These are phyloP conservation scores for Congeria kusceri DNA, from an alignment of 2,888 invertebrate species.

Conservation along the genomic window DNA sequence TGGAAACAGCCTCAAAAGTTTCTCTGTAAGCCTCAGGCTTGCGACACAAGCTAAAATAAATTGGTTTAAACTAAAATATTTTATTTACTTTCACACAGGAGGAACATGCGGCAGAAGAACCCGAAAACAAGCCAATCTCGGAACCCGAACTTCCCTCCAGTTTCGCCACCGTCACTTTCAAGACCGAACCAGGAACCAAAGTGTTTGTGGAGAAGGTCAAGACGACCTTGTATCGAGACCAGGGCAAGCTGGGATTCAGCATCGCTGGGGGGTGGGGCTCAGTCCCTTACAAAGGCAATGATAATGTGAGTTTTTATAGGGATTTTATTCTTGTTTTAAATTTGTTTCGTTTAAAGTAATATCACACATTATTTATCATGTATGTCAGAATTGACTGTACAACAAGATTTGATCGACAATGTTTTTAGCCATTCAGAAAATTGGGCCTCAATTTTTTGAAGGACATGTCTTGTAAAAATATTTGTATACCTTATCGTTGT, in stretches of 20 bases:
- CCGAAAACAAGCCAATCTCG: constrained; percentile 41
- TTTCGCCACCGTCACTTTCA: constrained; percentile 80
- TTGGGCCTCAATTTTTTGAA: too few species aligned
- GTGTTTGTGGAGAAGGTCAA: constrained; percentile 88
- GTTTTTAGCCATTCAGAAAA: too few species aligned
- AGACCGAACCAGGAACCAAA: constrained; percentile 81
- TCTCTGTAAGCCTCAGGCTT: too few species aligned
- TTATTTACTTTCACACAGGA: neutral
- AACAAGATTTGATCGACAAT: too few species aligned
- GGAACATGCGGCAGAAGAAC: constrained; percentile 55
- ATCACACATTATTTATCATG: too few species aligned
- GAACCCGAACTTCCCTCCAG: constrained; percentile 53
- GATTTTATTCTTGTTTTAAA: too few species aligned
- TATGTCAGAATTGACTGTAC: too few species aligned
- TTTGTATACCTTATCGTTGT: too few species aligned
- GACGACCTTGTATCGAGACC: constrained; percentile 96
- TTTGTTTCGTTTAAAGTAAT: too few species aligned
- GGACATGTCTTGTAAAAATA: too few species aligned
- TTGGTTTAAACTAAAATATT: neutral
- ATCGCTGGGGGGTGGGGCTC: constrained; percentile 97
- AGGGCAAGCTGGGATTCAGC: constrained; percentile 95
- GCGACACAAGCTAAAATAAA: too few species aligned
- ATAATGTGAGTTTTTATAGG: constrained; percentile 80
- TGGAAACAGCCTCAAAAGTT: too few species aligned
- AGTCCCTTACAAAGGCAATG: constrained; percentile 90